Percentiles rank a stretch among this genome's conserved stretches.
Conservation (phyloP, 2,888 invertebrate genomes). For the Drymonia ruficornis region DNA sequence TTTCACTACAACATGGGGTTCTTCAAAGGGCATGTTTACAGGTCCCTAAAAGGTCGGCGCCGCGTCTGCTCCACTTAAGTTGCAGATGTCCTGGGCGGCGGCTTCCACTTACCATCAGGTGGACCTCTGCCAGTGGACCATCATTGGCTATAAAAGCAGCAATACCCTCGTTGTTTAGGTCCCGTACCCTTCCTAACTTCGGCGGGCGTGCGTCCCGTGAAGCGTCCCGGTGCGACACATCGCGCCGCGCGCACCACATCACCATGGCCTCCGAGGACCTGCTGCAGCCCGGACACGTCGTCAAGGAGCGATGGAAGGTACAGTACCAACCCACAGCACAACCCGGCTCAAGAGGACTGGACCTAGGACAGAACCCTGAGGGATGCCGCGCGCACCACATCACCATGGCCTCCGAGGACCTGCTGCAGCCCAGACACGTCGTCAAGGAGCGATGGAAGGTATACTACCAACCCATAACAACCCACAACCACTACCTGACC, state of each 20-base stretch:
- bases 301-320: conserved; percentile 99
- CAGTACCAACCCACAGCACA: not conserved
- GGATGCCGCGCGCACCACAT: conserved; percentile 86
- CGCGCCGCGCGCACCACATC: conserved; percentile 86
- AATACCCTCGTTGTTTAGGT: too few species aligned
- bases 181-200: conserved; percentile 81
- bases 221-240: conserved; percentile 76
- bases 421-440: conserved; percentile 97
- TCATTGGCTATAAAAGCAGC: too few species aligned
- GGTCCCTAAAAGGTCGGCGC: too few species aligned
- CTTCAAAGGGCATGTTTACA: too few species aligned
- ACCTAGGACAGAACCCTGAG: not conserved
- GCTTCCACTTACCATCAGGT: too few species aligned
- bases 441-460: conserved; percentile 99
- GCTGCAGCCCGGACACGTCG: conserved; percentile 97
- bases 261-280: conserved; percentile 97
- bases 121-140: too few species aligned
- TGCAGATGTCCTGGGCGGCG: too few species aligned
- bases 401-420: conserved; percentile 96
- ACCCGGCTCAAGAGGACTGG: not conserved
- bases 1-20: too few species aligned
- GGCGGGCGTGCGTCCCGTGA: conserved; percentile 61
- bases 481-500: too few species aligned
- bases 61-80: too few species aligned
- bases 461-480: conserved; percentile 9